phyloP scores from a whole-genome alignment of 2,113 vertebrate genomes.

The Phrynosoma platyrhinos region DNA sequence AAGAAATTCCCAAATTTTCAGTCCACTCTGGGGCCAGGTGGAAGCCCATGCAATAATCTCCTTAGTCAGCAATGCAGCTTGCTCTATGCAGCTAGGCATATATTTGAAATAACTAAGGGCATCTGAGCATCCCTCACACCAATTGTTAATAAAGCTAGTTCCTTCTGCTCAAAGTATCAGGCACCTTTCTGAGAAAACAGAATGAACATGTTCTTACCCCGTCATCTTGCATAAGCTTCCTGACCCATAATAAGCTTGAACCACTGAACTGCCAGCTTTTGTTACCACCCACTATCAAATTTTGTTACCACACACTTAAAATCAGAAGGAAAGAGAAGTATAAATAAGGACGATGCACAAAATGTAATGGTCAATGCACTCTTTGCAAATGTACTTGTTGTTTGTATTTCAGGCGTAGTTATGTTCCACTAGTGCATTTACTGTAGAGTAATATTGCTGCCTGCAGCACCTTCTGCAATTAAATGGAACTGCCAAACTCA shows the following conservation, averaged over 20 bases:
- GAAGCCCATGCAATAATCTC: no score
- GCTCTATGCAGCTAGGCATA: not conserved
- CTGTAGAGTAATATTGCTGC: conserved; percentile 36
- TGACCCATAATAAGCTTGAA: not conserved
- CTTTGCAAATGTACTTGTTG: conserved; percentile 24
- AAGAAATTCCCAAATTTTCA: not conserved
- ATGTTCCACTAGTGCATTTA: conserved; percentile 24
- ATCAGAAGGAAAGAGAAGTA: not conserved
- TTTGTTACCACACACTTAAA: not conserved
- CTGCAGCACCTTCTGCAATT: conserved; percentile 23
- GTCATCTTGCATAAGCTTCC: not conserved
- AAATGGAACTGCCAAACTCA: conserved; percentile 36
- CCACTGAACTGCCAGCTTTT: not conserved
- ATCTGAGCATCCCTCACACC: not conserved
- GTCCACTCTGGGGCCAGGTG: no score
- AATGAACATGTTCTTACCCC: not conserved
- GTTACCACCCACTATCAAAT: not conserved
- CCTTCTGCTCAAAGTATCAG: not conserved
- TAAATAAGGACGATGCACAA: not conserved
- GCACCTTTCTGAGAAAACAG: not conserved
- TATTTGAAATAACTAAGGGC: not conserved
- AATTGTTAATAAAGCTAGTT: not conserved
- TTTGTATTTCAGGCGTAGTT: conserved; percentile 28
- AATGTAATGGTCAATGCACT: not conserved
- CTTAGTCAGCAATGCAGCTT: not conserved